Conservation (phyloP, 2,888 invertebrate genomes). For the Melinaea menophilus region DNA sequence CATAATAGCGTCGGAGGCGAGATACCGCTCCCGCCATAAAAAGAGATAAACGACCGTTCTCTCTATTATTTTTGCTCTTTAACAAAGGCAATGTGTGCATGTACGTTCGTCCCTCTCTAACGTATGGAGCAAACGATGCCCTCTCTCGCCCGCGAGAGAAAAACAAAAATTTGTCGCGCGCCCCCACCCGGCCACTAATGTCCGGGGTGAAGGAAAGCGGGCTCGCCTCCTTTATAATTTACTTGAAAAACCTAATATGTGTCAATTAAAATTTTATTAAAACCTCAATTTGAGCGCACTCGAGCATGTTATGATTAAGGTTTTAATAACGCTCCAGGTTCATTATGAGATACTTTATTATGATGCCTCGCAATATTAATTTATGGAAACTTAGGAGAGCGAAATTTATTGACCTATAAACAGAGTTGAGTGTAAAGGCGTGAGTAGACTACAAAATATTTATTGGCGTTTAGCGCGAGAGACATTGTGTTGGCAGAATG, state of each 20-base stretch:
- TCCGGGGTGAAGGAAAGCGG: conserved; percentile 59
- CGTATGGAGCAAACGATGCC: conserved; percentile 37
- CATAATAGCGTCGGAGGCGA: conserved; percentile 73
- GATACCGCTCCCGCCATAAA: conserved; percentile 76
- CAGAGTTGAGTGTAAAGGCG: conserved; percentile 36
- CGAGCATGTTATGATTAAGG: conserved; percentile 60
- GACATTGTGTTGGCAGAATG: conserved; percentile 42
- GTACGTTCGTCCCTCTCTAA: conserved; percentile 67
- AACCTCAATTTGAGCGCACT: conserved; percentile 56
- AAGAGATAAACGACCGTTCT: conserved; percentile 77
- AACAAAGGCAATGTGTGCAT: conserved; percentile 76
- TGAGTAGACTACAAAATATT: conserved; percentile 56
- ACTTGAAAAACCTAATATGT: conserved; percentile 71
- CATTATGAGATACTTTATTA: conserved; percentile 32
- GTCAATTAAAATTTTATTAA: conserved; percentile 76
- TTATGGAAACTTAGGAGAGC: not conserved
- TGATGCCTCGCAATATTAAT: conserved; percentile 15
- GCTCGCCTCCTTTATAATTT: conserved; percentile 71
- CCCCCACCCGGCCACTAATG: conserved; percentile 69
- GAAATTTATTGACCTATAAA: conserved; percentile 3
- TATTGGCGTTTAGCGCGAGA: conserved; percentile 53
- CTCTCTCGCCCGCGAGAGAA: conserved; percentile 61
- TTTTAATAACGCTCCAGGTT: conserved; percentile 53
- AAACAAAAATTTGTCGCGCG: conserved; percentile 72
- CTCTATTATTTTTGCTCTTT: conserved; percentile 78